A percentile compares a stretch with the other conserved stretches of the same genome.
These are phyloP conservation scores for Papio anubis DNA, from an alignment of 2,113 vertebrate genomes.

Conservation along the genomic window DNA sequence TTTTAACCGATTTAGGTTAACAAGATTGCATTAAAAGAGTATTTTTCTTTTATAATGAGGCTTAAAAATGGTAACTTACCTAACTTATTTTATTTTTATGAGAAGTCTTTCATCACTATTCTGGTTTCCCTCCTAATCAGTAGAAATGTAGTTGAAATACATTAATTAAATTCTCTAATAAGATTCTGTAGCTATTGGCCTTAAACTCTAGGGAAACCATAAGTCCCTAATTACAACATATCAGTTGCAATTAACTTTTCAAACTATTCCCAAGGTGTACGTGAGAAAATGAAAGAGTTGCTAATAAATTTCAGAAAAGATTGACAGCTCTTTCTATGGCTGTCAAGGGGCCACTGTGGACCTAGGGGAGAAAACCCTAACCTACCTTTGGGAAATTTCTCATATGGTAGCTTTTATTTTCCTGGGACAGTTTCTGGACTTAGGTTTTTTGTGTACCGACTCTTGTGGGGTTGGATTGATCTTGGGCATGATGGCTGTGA, in stretches of 20 bases:
- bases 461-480: not conserved
- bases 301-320: slow-evolving; percentile 65
- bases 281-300: slow-evolving; percentile 46
- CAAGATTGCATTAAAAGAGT: not conserved
- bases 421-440: not conserved
- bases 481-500: not conserved
- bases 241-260: slow-evolving; percentile 71
- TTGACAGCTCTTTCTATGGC: slow-evolving; percentile 41
- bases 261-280: slow-evolving; percentile 70
- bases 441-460: not conserved
- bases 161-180: slow-evolving; percentile 80
- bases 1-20: slow-evolving; percentile 52
- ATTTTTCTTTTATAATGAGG: slow-evolving; percentile 52
- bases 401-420: not conserved
- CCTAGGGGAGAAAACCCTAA: not conserved
- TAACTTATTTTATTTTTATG: slow-evolving; percentile 14
- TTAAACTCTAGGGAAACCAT: slow-evolving; percentile 69
- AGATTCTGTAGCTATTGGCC: slow-evolving; percentile 66
- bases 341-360: not conserved
- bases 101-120: slow-evolving; percentile 37
- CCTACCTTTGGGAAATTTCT: not conserved
- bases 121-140: slow-evolving; percentile 32
- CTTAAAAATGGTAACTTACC: slow-evolving; percentile 27
- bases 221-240: slow-evolving; percentile 72
- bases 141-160: slow-evolving; percentile 58